These are phyloP conservation scores for Macroglossus sobrinus DNA, from an alignment of 2,113 vertebrate genomes.

Conservation along the genomic window DNA sequence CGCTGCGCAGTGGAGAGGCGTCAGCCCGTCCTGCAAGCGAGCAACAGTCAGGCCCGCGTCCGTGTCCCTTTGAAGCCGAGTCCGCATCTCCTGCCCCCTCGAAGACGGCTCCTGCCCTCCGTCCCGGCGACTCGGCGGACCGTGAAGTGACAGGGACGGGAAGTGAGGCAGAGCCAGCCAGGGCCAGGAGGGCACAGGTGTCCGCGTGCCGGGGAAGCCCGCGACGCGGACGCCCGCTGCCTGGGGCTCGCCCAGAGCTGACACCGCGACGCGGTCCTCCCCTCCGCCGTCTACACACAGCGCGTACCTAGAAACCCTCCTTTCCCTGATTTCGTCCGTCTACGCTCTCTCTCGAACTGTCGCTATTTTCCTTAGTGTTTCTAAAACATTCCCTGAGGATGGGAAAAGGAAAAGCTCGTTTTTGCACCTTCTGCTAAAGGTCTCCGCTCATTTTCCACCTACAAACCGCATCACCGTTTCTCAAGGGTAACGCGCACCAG, in stretches of 20 bases:
- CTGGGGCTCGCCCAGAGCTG: neutral
- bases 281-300: neutral
- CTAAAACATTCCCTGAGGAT: neutral
- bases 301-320: neutral
- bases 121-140: too few species aligned
- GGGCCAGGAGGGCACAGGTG: too few species aligned
- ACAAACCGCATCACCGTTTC: neutral
- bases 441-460: neutral
- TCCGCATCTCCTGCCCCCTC: too few species aligned
- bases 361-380: neutral
- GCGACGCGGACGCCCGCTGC: neutral
- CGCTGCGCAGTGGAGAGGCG: constrained; percentile 96
- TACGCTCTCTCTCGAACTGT: neutral
- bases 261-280: neutral
- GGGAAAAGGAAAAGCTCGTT: neutral
- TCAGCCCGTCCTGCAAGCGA: constrained; percentile 91
- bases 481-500: too few species aligned
- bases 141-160: neutral
- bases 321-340: neutral
- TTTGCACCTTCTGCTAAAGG: neutral
- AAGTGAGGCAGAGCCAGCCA: too few species aligned
- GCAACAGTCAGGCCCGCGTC: neutral
- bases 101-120: too few species aligned
- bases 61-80: neutral
- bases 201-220: too few species aligned